Evolutionary conservation across 1,140 invertebrate genomes (phyloP).

Genomic region (Scaptomyza hsui): DNA sequence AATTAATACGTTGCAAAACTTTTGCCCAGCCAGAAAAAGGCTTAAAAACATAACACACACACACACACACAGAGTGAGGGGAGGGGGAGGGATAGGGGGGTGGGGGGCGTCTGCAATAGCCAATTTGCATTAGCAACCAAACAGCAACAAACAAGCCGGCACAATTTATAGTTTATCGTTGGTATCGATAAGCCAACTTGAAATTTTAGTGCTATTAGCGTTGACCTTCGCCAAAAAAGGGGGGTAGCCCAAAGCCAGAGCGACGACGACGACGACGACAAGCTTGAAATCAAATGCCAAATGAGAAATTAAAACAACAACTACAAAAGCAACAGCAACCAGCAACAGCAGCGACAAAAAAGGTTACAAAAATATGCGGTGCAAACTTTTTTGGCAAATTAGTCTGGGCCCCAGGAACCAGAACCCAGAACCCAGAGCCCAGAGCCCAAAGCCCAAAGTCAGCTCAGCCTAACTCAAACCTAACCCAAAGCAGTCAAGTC

Average conservation of each 20-base stretch:
- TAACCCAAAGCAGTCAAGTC: not conserved
- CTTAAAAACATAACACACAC: constrained; percentile 34
- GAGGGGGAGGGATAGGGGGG: not conserved
- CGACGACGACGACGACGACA: constrained; percentile 18
- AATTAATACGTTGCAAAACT: constrained; percentile 84
- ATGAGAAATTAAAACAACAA: constrained; percentile 80
- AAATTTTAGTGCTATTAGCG: constrained; percentile 69
- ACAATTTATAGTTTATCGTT: constrained; percentile 83
- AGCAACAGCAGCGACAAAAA: constrained; percentile 41
- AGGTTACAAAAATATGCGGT: constrained; percentile 81
- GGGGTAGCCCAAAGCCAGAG: constrained; percentile 8
- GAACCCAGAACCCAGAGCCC: constrained; percentile 17
- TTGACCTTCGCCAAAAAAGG: constrained; percentile 53
- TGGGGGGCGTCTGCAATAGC: constrained; percentile 14
- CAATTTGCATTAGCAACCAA: constrained; percentile 61
- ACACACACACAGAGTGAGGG: not conserved
- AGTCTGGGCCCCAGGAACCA: constrained; percentile 56
- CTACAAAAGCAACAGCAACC: constrained; percentile 29
- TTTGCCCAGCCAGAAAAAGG: constrained; percentile 48
- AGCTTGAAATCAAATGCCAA: constrained; percentile 68
- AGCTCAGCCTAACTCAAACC: not conserved
- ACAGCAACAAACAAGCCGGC: constrained; percentile 43
- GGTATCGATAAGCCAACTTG: constrained; percentile 82
- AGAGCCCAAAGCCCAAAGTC: constrained; percentile 4
- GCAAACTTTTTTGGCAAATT: constrained; percentile 83